phyloP scores from a whole-genome alignment of 2,113 vertebrate genomes.

The rat (Rattus norvegicus) region GRCr8 NC_086027.1:108926501-108927000 shows the following conservation, averaged over 20 bases:
- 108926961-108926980: not conserved
- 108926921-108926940: not conserved
- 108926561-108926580: too few species aligned
- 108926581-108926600: too few species aligned
- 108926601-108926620: too few species aligned
- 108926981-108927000: not conserved
- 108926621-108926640: not conserved
- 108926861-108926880: not conserved
- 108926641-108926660: too few species aligned
- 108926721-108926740: not conserved
- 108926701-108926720: not conserved
- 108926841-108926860: not conserved
- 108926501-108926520: too few species aligned
- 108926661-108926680: not conserved
- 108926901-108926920: not conserved
- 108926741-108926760: not conserved
- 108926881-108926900: not conserved
- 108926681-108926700: not conserved
- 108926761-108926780: not conserved
- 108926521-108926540: too few species aligned
- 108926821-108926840: not conserved
- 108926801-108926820: not conserved
- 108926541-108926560: too few species aligned
- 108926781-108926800: not conserved
- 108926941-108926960: not conserved